phyloP scores from a whole-genome alignment of 2,888 invertebrate genomes.

The Baronia brevicornis region DNA sequence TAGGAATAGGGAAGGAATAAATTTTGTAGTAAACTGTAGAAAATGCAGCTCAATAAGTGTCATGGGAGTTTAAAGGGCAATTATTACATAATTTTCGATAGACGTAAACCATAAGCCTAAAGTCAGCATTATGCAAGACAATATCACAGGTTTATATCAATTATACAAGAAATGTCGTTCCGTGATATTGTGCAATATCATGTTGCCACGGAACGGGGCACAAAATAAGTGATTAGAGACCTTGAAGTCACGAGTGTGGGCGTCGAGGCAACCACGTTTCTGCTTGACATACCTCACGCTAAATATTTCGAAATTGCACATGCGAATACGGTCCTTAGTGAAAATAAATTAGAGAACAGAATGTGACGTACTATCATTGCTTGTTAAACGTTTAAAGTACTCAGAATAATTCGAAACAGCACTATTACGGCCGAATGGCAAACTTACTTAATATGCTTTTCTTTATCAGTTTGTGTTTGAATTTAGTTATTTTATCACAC shows the following conservation, averaged over 20 bases:
- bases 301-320: constrained; percentile 8
- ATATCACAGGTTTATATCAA: too few species aligned
- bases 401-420: constrained; percentile 7
- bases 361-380: constrained; percentile 13
- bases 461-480: constrained; percentile 61
- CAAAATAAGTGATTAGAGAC: constrained; percentile 41
- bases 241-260: constrained; percentile 48
- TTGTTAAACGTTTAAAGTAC: constrained; percentile 2
- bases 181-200: constrained; percentile 13
- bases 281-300: constrained; percentile 22
- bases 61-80: too few species aligned
- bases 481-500: constrained; percentile 54
- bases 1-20: too few species aligned
- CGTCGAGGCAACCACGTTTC: constrained; percentile 41
- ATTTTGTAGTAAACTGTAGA: too few species aligned
- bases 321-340: constrained; percentile 9
- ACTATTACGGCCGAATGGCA: constrained; percentile 5
- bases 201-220: constrained; percentile 24
- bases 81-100: too few species aligned
- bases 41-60: too few species aligned
- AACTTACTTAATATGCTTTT: constrained; percentile 53
- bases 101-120: constrained; percentile 7
- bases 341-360: constrained; percentile 1
- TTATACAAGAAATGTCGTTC: constrained; percentile 15
- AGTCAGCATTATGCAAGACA: constrained; percentile 11